Base-by-base conservation (phyloP, 2,888 invertebrate species). In the Lasioglossum zephyrum region DNA sequence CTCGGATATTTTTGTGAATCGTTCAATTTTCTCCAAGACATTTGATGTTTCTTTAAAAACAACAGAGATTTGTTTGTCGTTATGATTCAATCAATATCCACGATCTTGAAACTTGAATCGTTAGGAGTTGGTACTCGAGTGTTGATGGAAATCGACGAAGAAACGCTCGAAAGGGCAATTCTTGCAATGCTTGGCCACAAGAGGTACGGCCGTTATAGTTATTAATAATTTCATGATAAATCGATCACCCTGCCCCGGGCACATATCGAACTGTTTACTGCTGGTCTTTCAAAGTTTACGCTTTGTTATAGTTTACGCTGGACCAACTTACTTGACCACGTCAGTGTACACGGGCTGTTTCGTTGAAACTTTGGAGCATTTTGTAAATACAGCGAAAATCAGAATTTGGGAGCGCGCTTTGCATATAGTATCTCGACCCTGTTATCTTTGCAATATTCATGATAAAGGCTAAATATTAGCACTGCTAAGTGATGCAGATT, bases 151-250 rank as follows among this genome's bases (percentile, higher is more conserved):
- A 44, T 44, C 11, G 41, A 44, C 41, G 11, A 44, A 44, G 41
- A 44, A 44, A 44, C 41, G 11, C 11, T 44, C 41, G 2, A 44
- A 44, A 44, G 41, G 41, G 11, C 11, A 11, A 44, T 44, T 44
- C 41, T 44, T 44, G 41, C 11, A 41, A 44, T 44, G 41, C 41
- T 44, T 11, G 2, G 41, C 41, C 11, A 44, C 41, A 44, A 44
- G 11, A 44, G 47, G 91, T 90, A 85, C 31, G 18, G 13, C 5
- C 18, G 18, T 44, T 57, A 13, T 31, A 1, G 13, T 39, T 44
- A 70, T 77, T 77, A 49, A 76, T 79, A 76, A 79, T 76, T 36
- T 22, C 16, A 22, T 16, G 18, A n/a, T 49, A 26, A 79, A 73
- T 70, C 22, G 57, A 72, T 69, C 36, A 69, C 66, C n/a, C 22